These are phyloP conservation scores for Brachionus rotundiformis DNA, from an alignment of 1,140 invertebrate species.

Conservation along the genomic window DNA sequence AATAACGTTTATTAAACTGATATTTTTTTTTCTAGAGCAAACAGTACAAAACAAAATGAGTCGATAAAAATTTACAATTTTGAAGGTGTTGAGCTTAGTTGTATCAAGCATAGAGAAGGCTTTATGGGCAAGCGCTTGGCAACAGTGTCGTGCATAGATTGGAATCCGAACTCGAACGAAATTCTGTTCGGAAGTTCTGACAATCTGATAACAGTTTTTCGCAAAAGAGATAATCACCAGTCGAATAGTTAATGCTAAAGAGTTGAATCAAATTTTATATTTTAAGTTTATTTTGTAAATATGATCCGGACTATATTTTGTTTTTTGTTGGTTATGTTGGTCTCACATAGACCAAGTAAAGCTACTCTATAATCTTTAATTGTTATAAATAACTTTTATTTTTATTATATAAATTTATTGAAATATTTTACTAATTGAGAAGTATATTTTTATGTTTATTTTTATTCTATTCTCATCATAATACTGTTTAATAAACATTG, in stretches of 20 bases:
- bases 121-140: slow-evolving; percentile 38
- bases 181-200: slow-evolving; percentile 30
- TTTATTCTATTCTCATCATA: background rate
- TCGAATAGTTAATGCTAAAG: background rate
- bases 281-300: background rate
- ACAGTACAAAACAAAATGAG: slow-evolving; percentile 40
- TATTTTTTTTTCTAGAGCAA: slow-evolving; percentile 29
- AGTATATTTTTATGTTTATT: background rate
- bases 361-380: background rate
- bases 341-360: background rate
- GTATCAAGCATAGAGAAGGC: slow-evolving; percentile 41
- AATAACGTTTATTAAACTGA: no score
- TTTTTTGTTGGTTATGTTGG: background rate
- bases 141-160: slow-evolving; percentile 41
- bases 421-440: background rate
- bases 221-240: slow-evolving; percentile 6
- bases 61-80: slow-evolving; percentile 49
- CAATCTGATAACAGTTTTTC: slow-evolving; percentile 30
- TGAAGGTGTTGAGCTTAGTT: background rate
- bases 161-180: slow-evolving; percentile 35
- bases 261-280: background rate
- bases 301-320: background rate
- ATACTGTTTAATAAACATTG: background rate
- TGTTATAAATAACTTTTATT: background rate
- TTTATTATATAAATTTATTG: background rate